A percentile compares a stretch with the other conserved stretches of the same genome.
Conservation (phyloP, 2,113 vertebrate genomes). For the Vulpes lagopus region DNA sequence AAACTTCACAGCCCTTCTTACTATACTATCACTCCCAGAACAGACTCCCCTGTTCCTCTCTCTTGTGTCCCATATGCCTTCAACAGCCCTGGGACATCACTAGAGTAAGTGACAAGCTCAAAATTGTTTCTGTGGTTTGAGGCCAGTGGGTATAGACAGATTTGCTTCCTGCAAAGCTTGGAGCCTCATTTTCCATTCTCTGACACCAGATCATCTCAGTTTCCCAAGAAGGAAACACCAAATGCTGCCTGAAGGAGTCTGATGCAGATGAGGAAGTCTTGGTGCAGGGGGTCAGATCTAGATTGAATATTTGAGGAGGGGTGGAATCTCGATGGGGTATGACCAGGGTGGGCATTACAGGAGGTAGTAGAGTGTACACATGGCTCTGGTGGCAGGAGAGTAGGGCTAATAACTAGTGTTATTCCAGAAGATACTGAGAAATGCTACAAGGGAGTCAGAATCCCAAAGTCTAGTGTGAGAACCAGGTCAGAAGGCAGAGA, state of each 20-base stretch:
- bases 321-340: neutral
- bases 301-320: neutral
- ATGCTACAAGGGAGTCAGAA: neutral
- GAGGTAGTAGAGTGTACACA: too few species aligned
- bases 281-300: neutral
- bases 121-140: neutral
- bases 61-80: neutral
- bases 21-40: neutral
- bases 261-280: neutral
- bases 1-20: neutral
- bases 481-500: neutral
- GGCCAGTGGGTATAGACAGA: neutral
- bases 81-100: neutral
- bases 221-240: neutral
- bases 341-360: too few species aligned
- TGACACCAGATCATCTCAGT: neutral
- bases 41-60: neutral
- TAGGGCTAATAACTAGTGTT: too few species aligned
- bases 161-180: neutral
- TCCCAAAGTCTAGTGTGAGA: neutral
- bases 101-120: neutral
- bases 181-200: neutral
- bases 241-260: neutral
- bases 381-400: neutral
- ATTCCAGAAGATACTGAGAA: neutral